Evolutionary conservation across 2,888 invertebrate genomes (phyloP), one percentile per base, ranked within the genome.

Genomic region (Parelbella ahira): DNA sequence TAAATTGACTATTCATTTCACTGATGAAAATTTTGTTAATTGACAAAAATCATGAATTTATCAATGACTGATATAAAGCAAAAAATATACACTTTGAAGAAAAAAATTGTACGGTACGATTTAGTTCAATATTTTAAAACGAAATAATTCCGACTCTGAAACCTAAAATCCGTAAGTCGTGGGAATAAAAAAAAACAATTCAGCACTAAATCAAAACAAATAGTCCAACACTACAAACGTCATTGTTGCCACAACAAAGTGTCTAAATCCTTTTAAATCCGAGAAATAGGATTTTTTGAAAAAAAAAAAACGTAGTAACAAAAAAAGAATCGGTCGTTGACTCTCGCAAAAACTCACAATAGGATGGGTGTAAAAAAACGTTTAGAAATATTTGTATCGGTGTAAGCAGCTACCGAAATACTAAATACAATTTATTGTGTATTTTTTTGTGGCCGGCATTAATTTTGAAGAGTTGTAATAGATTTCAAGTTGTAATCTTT

Each of bases 221-320:
- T 77, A 82, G 71, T 68, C 61, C 42, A 63, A 77, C 72, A 78
- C 63, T 61, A 72, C 74, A 76, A 77, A 68, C 57, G 71, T 75
- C 74, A 81, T 84, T 87, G 84, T 87, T 87, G 81, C 79, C 77
- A 81, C 82, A 87, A 86, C 82, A 87, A 79, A 80, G 80, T 86
- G 74, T 80, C 80, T 71, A 82, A 86, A 84, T 86, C 87, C 87
- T 63, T 79, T 82, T 72, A 82, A 87, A 86, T 81, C 83, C 82
- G 81, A 82, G 75, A 86, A 87, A 86, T 82, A 73, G 79, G 83
- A 81, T 83, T 86, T 79, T 51, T 47, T 42, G 56, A 68, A 71
- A 78, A 80, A 76, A 69, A 54, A 44, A 25, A 41, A 20, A n/a
- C n/a, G n/a, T n/a, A n/a, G 41, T 44, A 37, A 45, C 56, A 65